Base-by-base conservation (phyloP, 2,888 invertebrate species). In the Seira ritae region DNA sequence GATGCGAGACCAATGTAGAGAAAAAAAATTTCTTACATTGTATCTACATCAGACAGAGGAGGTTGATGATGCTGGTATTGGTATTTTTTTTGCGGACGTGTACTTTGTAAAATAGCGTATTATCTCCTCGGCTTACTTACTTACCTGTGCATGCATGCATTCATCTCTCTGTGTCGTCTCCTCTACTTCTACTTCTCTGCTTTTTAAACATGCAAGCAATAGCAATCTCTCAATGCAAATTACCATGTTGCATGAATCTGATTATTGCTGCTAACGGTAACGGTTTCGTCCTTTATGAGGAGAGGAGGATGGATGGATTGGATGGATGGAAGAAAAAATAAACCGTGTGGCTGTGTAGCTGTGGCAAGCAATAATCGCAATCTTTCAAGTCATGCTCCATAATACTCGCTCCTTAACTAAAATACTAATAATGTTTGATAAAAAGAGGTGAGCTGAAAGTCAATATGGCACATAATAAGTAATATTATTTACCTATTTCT, bases 261-360 rank as follows among this genome's bases (percentile, higher is more conserved):
- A 60, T 60, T 60, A 60, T n/a, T 60, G n/a, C n/a, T n/a, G n/a
- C n/a, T n/a, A n/a, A n/a, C n/a, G 60, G 60, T 60, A 60, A 60
- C 60, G 60, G 60, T 60, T 15, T 60, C 60, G 17, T n/a, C 60
- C 60, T 60, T 60, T 42, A n/a, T n/a, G n/a, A n/a, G n/a, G n/a
- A n/a, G n/a, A n/a, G n/a, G n/a, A n/a, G n/a, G n/a, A n/a, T n/a
- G n/a, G n/a, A n/a, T n/a, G n/a, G n/a, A n/a, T n/a, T n/a, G n/a
- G n/a, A n/a, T n/a, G n/a, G n/a, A n/a, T n/a, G n/a, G n/a, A n/a
- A n/a, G n/a, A n/a, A n/a, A n/a, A n/a, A n/a, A n/a, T n/a, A n/a
- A n/a, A n/a, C n/a, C n/a, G n/a, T n/a, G n/a, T n/a, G n/a, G n/a
- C n/a, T n/a, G n/a, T n/a, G n/a, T n/a, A n/a, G n/a, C n/a, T n/a